Evolutionary conservation across 2,113 vertebrate species (phyloP).

Genomic region (Lamprotornis superbus): DNA sequence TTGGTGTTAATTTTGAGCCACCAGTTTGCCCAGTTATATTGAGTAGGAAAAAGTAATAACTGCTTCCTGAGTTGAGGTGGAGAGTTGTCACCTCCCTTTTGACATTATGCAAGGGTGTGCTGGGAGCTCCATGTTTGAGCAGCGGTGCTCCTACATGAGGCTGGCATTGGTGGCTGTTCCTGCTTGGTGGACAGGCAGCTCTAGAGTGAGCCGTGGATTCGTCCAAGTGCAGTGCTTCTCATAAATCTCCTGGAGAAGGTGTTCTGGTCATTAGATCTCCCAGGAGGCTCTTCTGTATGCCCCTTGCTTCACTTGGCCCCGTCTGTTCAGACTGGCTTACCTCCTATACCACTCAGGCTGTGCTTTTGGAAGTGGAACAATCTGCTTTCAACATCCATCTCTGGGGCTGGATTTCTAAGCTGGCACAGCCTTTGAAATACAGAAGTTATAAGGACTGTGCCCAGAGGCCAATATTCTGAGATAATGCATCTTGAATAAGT

Average conservation of each 20-base stretch:
- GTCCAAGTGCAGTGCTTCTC: not conserved
- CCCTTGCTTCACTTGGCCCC: not conserved
- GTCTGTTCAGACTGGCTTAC: not conserved
- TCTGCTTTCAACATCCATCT: not conserved
- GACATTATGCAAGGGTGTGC: fast-evolving
- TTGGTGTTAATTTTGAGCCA: not conserved
- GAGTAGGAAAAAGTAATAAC: not conserved
- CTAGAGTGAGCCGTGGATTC: not conserved
- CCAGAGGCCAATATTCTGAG: not conserved
- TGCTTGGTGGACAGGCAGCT: not conserved
- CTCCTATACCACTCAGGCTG: not conserved
- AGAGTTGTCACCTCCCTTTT: not conserved
- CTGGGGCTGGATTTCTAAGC: not conserved
- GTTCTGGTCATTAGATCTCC: not conserved
- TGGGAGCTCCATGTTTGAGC: not conserved
- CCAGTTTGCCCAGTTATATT: not conserved
- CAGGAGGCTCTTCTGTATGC: not conserved
- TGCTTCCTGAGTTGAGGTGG: not conserved
- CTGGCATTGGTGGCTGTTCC: not conserved
- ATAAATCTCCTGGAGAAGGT: not conserved
- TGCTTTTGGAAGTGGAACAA: not conserved
- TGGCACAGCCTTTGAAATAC: not conserved
- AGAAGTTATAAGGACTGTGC: not conserved
- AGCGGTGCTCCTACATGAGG: fast-evolving
- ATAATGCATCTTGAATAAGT: not conserved